Conservation (phyloP, 1,140 invertebrate species). For the Pantala flavescens region DNA sequence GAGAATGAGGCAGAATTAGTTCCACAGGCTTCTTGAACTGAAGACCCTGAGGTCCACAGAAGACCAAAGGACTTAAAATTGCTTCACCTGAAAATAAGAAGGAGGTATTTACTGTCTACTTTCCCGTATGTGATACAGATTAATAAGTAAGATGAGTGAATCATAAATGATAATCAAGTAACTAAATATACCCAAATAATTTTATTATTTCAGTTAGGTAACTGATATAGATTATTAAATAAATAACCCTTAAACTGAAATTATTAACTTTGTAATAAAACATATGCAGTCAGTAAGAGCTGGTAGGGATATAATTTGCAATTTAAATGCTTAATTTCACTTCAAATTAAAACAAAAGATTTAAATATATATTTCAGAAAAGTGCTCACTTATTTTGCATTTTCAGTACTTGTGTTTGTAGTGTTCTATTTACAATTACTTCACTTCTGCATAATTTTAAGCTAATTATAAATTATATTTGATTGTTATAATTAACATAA, state of each 20-base stretch:
- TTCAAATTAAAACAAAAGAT: too few relatives aligned
- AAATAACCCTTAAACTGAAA: background rate
- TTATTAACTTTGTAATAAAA: background rate
- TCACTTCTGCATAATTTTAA: too few relatives aligned
- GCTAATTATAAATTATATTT: too few relatives aligned
- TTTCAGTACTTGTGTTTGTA: too few relatives aligned
- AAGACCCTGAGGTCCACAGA: constrained; percentile 89
- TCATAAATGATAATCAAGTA: background rate
- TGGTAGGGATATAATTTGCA: too few relatives aligned
- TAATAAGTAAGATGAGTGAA: background rate
- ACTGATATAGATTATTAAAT: background rate
- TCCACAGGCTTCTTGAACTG: constrained; percentile 80
- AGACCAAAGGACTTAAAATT: constrained; percentile 81
- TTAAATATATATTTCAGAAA: too few relatives aligned
- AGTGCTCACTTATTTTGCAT: too few relatives aligned
- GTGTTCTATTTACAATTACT: too few relatives aligned
- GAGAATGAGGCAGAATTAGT: constrained; percentile 42
- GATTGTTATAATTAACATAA: too few relatives aligned
- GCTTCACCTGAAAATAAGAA: constrained; percentile 64
- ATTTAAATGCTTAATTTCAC: too few relatives aligned
- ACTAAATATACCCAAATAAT: background rate
- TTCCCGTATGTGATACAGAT: background rate
- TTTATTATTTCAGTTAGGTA: background rate
- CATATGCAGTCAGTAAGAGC: too few relatives aligned
- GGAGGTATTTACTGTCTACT: constrained; percentile 14